Evolutionary conservation across 2,797 vertebrate genomes (phyloP).

Genomic region (Tympanoctomys barrerae): DNA sequence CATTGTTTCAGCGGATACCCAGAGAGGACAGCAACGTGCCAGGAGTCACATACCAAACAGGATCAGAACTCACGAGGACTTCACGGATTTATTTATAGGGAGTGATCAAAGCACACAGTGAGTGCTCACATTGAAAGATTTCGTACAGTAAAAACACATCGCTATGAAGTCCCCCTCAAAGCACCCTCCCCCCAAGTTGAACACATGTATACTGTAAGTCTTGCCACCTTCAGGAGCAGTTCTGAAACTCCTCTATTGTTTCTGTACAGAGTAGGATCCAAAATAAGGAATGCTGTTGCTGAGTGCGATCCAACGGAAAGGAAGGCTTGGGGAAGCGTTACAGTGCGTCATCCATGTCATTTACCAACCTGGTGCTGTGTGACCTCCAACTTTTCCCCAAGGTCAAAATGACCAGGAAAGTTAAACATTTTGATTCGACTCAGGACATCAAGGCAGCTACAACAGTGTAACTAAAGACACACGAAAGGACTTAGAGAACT

Average conservation of each 20-base stretch:
- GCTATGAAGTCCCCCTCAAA: not conserved
- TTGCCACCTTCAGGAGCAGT: not conserved
- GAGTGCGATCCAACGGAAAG: not conserved
- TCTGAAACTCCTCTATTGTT: not conserved
- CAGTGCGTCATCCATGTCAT: not conserved
- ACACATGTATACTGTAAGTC: not conserved
- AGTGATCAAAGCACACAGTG: not conserved
- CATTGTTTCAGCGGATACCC: slow-evolving; percentile 57
- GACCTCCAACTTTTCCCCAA: not conserved
- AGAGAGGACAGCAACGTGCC: slow-evolving; percentile 49
- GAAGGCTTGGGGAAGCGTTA: not conserved
- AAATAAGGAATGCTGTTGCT: not conserved
- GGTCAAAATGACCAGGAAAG: not conserved
- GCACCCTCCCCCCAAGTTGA: not conserved
- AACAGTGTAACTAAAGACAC: not conserved
- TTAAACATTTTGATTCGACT: not conserved
- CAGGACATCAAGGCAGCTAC: not conserved
- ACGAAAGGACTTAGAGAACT: not conserved
- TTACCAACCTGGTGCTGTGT: not conserved
- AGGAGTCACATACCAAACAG: slow-evolving; percentile 62
- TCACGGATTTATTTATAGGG: not conserved
- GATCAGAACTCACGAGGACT: not conserved
- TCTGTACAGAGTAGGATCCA: not conserved
- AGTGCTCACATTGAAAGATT: not conserved
- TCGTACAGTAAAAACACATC: not conserved